Evolutionary conservation across 2,113 vertebrate genomes (phyloP).

Genomic region (Tupaia chinensis): DNA sequence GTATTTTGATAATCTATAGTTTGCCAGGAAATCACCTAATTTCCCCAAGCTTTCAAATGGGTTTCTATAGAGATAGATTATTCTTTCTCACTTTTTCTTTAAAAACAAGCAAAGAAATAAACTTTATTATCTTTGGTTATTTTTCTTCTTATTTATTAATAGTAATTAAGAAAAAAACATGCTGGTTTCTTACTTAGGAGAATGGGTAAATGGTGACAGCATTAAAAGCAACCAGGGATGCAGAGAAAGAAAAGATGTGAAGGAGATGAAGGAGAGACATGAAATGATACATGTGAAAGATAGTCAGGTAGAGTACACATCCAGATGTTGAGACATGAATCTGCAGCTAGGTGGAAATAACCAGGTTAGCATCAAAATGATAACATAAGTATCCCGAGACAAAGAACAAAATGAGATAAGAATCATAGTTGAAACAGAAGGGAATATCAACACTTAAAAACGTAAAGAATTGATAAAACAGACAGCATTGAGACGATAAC

Average conservation of each 20-base stretch:
- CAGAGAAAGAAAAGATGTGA: not conserved
- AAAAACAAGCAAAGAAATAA: not conserved
- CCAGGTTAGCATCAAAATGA: accelerated
- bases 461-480: not conserved
- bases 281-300: not conserved
- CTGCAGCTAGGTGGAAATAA: not conserved
- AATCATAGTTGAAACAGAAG: not conserved
- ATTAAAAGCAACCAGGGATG: not conserved
- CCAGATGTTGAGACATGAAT: not conserved
- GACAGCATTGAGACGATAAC: not conserved
- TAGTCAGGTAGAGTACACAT: not conserved
- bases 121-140: not conserved
- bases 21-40: not conserved
- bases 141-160: not conserved
- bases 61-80: not conserved
- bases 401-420: not conserved
- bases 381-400: not conserved
- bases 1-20: not conserved
- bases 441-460: not conserved
- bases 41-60: not conserved
- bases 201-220: not conserved
- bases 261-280: no score
- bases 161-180: not conserved
- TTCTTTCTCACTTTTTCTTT: not conserved
- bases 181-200: not conserved